Evolutionary conservation across 2,797 vertebrate species (phyloP).

Genomic region (Chaetodon trifasciatus): DNA sequence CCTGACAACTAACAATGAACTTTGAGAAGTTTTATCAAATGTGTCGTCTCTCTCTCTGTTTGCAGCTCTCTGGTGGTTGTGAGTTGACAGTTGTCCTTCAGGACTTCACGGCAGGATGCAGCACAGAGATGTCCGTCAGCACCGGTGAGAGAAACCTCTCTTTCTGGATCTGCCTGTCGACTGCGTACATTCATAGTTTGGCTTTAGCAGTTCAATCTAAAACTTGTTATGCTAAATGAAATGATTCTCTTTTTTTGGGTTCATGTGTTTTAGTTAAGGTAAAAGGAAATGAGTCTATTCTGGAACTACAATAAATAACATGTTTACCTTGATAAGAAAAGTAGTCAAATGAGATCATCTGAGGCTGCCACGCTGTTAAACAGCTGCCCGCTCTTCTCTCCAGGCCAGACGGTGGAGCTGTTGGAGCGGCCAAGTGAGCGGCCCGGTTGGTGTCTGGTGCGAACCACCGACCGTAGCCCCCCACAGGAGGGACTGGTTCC

Average conservation of each 20-base stretch:
- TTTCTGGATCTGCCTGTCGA: neutral
- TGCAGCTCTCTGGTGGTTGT: constrained; percentile 95
- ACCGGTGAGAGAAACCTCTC: constrained; percentile 65
- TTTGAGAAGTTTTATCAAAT: neutral
- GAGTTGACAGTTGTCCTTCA: constrained; percentile 97
- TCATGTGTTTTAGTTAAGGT: neutral
- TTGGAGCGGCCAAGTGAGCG: constrained; percentile 93
- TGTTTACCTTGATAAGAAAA: neutral
- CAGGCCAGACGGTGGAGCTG: constrained; percentile 97
- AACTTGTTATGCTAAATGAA: neutral
- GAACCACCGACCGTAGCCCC: constrained; percentile 92
- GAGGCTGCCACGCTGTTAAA: neutral
- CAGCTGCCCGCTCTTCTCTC: neutral
- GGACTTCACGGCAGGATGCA: constrained; percentile 92
- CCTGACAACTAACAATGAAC: too few species aligned
- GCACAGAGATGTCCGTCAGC: constrained; percentile 77
- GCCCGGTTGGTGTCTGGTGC: constrained; percentile 95
- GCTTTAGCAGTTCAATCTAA: neutral
- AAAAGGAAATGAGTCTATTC: neutral
- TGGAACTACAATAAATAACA: neutral
- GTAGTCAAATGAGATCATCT: neutral
- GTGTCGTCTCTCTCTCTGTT: constrained; percentile 13
- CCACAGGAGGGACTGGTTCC: constrained; percentile 96
- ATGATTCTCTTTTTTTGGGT: neutral
- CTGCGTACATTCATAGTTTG: neutral